These are phyloP conservation scores for Diploptera punctata DNA, from an alignment of 2,888 invertebrate species.

Conservation along the genomic window DNA sequence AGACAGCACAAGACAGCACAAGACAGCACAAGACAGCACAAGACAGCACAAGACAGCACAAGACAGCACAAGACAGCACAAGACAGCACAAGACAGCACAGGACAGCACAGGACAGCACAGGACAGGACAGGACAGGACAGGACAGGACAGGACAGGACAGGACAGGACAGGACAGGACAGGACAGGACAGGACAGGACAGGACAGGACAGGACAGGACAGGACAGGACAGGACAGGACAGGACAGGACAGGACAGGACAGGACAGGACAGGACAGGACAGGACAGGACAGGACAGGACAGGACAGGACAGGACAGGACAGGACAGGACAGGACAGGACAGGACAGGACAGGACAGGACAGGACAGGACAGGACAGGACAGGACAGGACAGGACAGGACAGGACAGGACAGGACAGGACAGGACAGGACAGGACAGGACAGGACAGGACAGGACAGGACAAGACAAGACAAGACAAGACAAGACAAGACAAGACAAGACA, in stretches of 20 bases:
- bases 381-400: conserved; percentile 8
- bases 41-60: too few species aligned
- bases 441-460: conserved; percentile 10
- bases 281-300: conserved; percentile 10
- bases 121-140: too few species aligned
- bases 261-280: neutral
- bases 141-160: too few species aligned
- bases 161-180: too few species aligned
- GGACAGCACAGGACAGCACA: too few species aligned
- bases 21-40: too few species aligned
- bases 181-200: too few species aligned
- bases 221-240: neutral
- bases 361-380: neutral
- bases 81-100: too few species aligned
- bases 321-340: conserved; percentile 2
- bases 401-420: conserved; percentile 1
- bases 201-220: neutral
- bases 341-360: too few species aligned
- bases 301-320: conserved; percentile 10
- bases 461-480: conserved; percentile 1
- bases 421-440: conserved; percentile 13
- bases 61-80: too few species aligned
- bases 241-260: conserved; percentile 11
- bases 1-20: neutral
- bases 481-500: neutral